These are phyloP conservation scores for Coptodon rendalli DNA, from an alignment of 2,113 vertebrate genomes.

Conservation along the genomic window DNA sequence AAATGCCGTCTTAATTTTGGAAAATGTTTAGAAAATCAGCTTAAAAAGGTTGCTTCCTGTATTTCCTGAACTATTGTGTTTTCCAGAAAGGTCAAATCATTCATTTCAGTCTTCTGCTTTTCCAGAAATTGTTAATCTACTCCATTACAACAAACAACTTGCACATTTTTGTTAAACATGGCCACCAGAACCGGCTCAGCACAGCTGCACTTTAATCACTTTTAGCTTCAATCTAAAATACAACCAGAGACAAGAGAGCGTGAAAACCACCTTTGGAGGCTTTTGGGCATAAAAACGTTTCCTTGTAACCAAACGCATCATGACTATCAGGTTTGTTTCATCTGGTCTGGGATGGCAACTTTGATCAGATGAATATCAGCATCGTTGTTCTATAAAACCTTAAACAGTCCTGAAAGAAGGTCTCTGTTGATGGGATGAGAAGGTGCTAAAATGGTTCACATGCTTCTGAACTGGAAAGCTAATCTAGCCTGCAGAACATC, in stretches of 20 bases:
- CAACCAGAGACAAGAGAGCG: not conserved
- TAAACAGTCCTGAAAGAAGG: not conserved
- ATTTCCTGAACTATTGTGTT: not conserved
- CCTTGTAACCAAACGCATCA: not conserved
- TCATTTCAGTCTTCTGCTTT: not conserved
- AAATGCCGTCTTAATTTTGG: not conserved
- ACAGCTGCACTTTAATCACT: not conserved
- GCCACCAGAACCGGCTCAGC: not conserved
- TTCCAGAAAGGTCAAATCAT: not conserved
- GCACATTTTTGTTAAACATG: not conserved
- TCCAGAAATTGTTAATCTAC: not conserved
- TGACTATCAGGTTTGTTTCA: not conserved
- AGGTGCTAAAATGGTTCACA: not conserved
- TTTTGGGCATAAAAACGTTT: not conserved
- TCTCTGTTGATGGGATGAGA: not conserved
- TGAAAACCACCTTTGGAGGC: not conserved
- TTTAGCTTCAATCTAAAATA: not conserved
- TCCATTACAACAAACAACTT: not conserved
- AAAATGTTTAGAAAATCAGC: not conserved
- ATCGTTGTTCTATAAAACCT: no score
- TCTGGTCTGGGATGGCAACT: no score
- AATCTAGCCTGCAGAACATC: not conserved
- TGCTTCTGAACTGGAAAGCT: not conserved
- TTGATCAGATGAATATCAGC: no score
- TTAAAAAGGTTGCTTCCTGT: not conserved